Percentiles rank a stretch among this genome's conserved stretches.
Conservation (phyloP, 2,888 invertebrate species). For the Syrphus vitripennis region DNA sequence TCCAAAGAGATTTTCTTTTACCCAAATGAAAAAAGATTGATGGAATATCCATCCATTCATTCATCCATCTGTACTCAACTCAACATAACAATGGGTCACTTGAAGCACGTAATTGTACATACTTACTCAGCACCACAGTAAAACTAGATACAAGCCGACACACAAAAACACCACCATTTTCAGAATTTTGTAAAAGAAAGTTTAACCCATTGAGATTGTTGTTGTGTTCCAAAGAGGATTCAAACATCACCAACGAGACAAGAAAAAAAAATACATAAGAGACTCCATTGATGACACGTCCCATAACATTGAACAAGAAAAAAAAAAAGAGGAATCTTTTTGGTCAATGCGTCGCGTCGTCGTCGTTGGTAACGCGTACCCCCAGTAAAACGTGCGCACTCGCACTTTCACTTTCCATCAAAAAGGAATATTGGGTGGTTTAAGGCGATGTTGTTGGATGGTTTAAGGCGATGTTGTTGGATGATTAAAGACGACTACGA, state of each 20-base stretch:
- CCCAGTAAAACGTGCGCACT: constrained; percentile 44
- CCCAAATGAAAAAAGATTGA: constrained; percentile 37
- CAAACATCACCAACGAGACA: background rate
- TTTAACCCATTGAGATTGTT: constrained; percentile 58
- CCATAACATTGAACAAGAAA: constrained; percentile 14
- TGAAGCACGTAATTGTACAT: constrained; percentile 32
- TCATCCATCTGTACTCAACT: background rate
- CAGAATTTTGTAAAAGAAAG: constrained; percentile 64
- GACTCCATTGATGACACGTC: constrained; percentile 53
- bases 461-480: background rate
- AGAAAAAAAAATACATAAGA: constrained; percentile 2
- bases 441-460: constrained; percentile 5
- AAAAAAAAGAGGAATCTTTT: constrained; percentile 50
- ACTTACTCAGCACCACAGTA: background rate
- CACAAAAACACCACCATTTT: constrained; percentile 39
- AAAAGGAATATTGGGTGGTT: constrained; percentile 63
- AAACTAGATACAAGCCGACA: background rate
- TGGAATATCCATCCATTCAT: background rate
- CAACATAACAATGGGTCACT: constrained; percentile 46
- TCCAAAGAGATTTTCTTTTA: constrained; percentile 31
- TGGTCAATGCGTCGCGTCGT: constrained; percentile 50
- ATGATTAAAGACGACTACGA: background rate
- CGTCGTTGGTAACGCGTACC: background rate
- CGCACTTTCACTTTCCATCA: constrained; percentile 60
- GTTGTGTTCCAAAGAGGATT: constrained; percentile 36